Conservation (phyloP, 2,888 invertebrate species). For the Aphidoletes aphidimyza region DNA sequence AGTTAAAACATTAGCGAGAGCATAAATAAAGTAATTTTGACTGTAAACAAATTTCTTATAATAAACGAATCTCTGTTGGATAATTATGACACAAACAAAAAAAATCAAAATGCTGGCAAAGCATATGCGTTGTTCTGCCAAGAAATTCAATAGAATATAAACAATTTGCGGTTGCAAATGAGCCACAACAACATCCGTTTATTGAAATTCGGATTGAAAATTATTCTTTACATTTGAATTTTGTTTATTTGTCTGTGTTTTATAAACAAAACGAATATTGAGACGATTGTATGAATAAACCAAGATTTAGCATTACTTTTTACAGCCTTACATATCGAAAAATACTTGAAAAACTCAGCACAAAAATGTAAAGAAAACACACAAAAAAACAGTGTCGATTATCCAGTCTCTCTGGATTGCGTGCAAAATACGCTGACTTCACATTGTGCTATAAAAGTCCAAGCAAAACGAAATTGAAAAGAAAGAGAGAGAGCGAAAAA, state of each 20-base stretch:
- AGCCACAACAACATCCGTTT: too few species aligned
- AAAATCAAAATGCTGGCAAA: neutral
- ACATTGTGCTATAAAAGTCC: neutral
- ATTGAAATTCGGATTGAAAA: too few species aligned
- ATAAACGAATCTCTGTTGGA: neutral
- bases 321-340: too few species aligned
- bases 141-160: too few species aligned
- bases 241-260: too few species aligned
- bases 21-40: too few species aligned
- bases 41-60: neutral
- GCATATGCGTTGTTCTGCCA: neutral
- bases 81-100: neutral
- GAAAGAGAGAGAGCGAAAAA: neutral
- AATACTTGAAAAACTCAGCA: too few species aligned
- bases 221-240: too few species aligned
- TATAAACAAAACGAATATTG: too few species aligned
- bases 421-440: neutral
- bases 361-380: neutral
- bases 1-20: too few species aligned
- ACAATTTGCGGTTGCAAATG: neutral
- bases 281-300: too few species aligned
- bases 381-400: neutral
- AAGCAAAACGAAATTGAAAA: neutral
- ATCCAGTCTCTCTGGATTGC: constrained; percentile 8
- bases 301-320: too few species aligned